phyloP scores from a whole-genome alignment of 2,797 vertebrate species.

The Acipenser oxyrinchus region DNA sequence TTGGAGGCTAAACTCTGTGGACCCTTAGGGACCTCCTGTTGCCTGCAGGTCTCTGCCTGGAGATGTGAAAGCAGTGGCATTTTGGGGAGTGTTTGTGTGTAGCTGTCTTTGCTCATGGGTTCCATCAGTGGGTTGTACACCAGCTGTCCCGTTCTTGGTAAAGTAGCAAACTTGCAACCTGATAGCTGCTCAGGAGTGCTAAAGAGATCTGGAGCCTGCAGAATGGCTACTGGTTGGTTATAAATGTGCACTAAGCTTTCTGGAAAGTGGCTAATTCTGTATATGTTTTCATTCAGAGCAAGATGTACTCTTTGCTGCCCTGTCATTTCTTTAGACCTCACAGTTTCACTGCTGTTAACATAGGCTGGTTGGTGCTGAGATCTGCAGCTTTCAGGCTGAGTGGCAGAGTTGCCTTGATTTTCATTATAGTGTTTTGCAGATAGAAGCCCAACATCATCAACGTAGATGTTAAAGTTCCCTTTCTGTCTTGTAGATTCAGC shows the following conservation, averaged over 20 bases:
- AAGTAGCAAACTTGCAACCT: slow-evolving; percentile 62
- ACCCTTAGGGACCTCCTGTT: slow-evolving; percentile 62
- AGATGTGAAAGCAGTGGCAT: slow-evolving; percentile 44
- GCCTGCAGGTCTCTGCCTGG: slow-evolving; percentile 54
- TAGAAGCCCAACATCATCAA: slow-evolving; percentile 55
- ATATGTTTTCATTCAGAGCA: slow-evolving; percentile 55
- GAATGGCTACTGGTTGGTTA: slow-evolving; percentile 72
- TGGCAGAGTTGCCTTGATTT: slow-evolving; percentile 46
- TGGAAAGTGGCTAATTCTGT: slow-evolving; percentile 37
- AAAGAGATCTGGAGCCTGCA: slow-evolving; percentile 68
- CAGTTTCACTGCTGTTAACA: slow-evolving; percentile 53
- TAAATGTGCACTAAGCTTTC: slow-evolving; percentile 81
- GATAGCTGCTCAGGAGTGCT: slow-evolving; percentile 60
- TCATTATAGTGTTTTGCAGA: slow-evolving; percentile 50
- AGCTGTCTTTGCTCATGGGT: slow-evolving; percentile 60
- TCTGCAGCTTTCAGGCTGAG: slow-evolving; percentile 41
- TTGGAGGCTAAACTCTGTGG: slow-evolving; percentile 66
- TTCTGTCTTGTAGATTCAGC: slow-evolving; percentile 61
- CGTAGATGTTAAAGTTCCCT: slow-evolving; percentile 68
- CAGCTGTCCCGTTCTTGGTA: slow-evolving; percentile 72
- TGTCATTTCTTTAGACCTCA: slow-evolving; percentile 53
- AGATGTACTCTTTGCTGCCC: slow-evolving; percentile 48
- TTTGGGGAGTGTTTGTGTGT: slow-evolving; percentile 79
- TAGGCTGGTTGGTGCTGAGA: slow-evolving; percentile 50
- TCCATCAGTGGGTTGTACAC: slow-evolving; percentile 63